Base-by-base conservation (phyloP, 1,140 invertebrate species). In the Cephus cinctus region DNA sequence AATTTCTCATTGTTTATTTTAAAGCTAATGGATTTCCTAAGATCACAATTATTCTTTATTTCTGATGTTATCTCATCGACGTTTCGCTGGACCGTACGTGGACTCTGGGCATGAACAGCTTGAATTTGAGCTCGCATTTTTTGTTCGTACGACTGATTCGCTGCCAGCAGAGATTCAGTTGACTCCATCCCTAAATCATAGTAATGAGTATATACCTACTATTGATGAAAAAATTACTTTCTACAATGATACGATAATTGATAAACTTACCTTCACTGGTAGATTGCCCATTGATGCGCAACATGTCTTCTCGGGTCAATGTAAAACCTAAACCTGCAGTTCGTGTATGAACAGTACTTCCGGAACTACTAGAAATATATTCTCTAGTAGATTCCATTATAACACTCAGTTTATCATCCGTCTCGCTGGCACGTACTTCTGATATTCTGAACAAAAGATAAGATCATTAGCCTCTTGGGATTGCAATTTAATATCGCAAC, bases 41-140 rank as follows among this genome's bases (percentile, higher is more conserved):
- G 43, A 56, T 77, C 74, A 15, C 72, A 77, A 44, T 70, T 75
- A 46, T 67, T 76, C 46, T 75, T 69, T 6, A 76, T 76, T 4
- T 77, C 75, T 0, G 69, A 71, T 1, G 72, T 76, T 22, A 77
- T 77, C 47, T 76, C 67, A 52, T 76, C 74, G 4, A 76, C 73
- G 39, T 75, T 75, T 11, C 73, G 67, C 45, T 76, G 75, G 3
- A 77, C 67, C 0, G 75, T 77, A 19, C 75, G 64, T 3, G 73
- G 75, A 59, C 75, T 77, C 44, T 77, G 75, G 4, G 73, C 73
- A 8, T 76, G 69, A 6, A 76, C 67, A 3, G 68, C 69, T 56
- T 75, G 73, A 31, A 75, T 76, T 34, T 77, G 65, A 0, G 68
- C 59, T 5, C 67, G 63, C 52, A 74, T 64, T 14, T 71, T 73